phyloP scores from a whole-genome alignment of 2,113 vertebrate species.

The Nyctibius bracteatus region DNA sequence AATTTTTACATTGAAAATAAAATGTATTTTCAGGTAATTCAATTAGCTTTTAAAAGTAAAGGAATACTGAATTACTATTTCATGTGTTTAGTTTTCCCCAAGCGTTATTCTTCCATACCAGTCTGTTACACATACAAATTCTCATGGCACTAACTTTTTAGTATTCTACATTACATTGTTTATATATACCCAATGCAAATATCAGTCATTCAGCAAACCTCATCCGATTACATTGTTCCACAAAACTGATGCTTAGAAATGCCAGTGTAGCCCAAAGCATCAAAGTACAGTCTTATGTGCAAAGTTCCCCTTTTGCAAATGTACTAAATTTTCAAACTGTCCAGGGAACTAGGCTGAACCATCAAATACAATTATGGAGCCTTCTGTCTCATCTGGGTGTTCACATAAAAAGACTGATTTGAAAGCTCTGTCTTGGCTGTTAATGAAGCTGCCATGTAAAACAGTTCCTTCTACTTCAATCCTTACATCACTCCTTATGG shows the following conservation, averaged over 20 bases:
- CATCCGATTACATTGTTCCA: not conserved
- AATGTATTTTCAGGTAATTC: not conserved
- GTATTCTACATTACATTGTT: not conserved
- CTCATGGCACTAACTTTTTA: not conserved
- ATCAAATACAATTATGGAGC: not conserved
- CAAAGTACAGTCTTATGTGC: constrained; percentile 64
- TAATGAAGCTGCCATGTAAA: not conserved
- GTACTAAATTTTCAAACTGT: constrained; percentile 36
- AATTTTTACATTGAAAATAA: not conserved
- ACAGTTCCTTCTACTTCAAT: not conserved
- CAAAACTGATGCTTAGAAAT: not conserved
- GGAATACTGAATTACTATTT: not conserved
- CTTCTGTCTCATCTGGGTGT: not conserved
- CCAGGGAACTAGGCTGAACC: constrained; percentile 12
- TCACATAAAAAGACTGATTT: not conserved
- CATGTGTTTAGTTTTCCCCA: not conserved
- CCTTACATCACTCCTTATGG: not conserved
- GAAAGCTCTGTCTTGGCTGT: not conserved
- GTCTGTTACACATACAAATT: not conserved
- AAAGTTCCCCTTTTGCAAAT: constrained; percentile 63
- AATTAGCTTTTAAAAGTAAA: not conserved
- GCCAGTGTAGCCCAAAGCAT: not conserved
- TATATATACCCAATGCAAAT: not conserved
- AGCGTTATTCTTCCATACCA: not conserved
- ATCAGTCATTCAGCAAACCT: not conserved